A percentile compares a stretch with the other conserved stretches of the same genome.
Conservation (phyloP, 53 echinoderm and acorn worm species). For the Paracentrotus lividus region DNA sequence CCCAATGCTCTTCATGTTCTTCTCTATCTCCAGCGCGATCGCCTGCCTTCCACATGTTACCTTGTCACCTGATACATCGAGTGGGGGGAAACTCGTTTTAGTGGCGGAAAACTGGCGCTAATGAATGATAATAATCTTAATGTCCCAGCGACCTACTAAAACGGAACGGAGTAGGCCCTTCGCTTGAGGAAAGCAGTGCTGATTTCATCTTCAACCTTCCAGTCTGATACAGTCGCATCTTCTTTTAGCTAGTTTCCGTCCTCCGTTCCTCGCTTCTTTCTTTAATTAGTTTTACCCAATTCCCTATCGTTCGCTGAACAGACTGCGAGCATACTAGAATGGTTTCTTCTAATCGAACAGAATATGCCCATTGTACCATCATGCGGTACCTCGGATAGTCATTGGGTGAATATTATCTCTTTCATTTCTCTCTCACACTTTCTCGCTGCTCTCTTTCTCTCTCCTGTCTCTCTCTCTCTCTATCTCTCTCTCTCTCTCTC, state of each 20-base stretch:
- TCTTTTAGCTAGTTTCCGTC: neutral
- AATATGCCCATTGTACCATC: too few relatives aligned
- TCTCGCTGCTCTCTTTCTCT: too few relatives aligned
- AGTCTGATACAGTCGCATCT: neutral
- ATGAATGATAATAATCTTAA: constrained; percentile 59
- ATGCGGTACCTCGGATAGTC: too few relatives aligned
- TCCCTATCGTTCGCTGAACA: neutral
- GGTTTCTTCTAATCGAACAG: too few relatives aligned
- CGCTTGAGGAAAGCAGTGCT: constrained; percentile 5
- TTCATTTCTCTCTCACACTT: too few relatives aligned
- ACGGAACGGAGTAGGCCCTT: neutral
- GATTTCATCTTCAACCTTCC: neutral
- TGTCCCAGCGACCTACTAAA: constrained; percentile 54
- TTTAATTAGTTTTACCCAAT: constrained; percentile 1
- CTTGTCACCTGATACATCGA: constrained; percentile 50
- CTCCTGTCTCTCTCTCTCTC: neutral
- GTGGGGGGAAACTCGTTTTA: constrained; percentile 49
- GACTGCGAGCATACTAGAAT: neutral
- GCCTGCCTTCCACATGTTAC: constrained; percentile 20
- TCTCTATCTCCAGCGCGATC: constrained; percentile 6
- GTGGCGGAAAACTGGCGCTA: constrained; percentile 44
- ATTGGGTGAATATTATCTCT: too few relatives aligned
- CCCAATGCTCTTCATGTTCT: neutral
- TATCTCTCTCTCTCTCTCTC: neutral
- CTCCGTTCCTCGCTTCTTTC: neutral